These are phyloP conservation scores for Lophochroa leadbeateri DNA, from an alignment of 2,113 vertebrate genomes.

Conservation along the genomic window DNA sequence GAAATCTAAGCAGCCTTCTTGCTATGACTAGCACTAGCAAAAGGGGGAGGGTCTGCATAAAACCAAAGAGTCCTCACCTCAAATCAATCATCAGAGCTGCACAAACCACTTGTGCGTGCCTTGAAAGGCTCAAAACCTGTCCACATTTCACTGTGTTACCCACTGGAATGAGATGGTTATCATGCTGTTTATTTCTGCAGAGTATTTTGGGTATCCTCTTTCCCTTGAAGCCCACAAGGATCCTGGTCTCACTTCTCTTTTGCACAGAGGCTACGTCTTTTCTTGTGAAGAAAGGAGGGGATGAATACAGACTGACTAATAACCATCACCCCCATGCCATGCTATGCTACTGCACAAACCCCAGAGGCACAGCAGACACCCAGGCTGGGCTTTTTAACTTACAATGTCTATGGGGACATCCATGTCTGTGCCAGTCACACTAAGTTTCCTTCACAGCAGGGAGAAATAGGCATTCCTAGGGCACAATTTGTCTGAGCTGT, in stretches of 20 bases:
- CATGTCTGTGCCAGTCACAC: neutral
- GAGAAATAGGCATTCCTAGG: neutral
- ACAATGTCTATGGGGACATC: neutral
- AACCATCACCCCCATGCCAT: neutral
- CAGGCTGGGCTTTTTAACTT: neutral
- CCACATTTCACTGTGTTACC: neutral
- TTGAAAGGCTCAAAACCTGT: neutral
- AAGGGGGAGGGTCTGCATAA: neutral
- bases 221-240: constrained; percentile 29
- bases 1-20: neutral
- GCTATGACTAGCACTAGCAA: neutral
- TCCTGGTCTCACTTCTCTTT: neutral
- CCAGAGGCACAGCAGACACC: neutral
- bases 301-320: neutral
- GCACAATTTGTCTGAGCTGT: neutral
- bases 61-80: neutral
- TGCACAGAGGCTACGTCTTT: neutral
- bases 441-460: neutral
- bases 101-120: neutral
- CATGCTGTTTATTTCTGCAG: constrained; percentile 57
- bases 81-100: neutral
- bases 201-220: constrained; percentile 35
- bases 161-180: constrained; percentile 44
- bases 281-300: neutral
- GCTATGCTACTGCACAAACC: constrained; percentile 27